Conservation (phyloP, 2,888 invertebrate genomes). For the Psococerastis gibbosa region DNA sequence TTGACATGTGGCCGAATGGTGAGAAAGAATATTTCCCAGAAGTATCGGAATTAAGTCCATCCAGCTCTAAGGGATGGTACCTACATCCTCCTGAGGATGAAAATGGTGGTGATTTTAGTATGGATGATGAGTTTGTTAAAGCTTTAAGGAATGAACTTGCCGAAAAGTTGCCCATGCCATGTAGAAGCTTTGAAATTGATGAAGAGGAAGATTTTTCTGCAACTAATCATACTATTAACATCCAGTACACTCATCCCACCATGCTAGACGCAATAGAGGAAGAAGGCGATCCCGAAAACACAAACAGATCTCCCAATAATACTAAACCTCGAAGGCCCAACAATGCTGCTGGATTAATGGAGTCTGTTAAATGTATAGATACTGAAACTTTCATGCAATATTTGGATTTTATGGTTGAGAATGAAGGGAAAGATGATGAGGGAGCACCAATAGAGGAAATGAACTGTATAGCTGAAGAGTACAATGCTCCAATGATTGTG, state of each 20-base stretch:
- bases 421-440: slow-evolving; percentile 30
- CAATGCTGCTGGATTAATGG: not conserved
- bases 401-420: slow-evolving; percentile 21
- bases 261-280: slow-evolving; percentile 41
- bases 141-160: slow-evolving; percentile 50
- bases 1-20: slow-evolving; percentile 24
- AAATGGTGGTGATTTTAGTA: slow-evolving; percentile 21
- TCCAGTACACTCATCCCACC: slow-evolving; percentile 31
- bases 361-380: slow-evolving; percentile 5
- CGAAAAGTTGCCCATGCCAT: slow-evolving; percentile 40
- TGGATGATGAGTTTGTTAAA: slow-evolving; percentile 50
- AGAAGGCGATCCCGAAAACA: slow-evolving; percentile 29
- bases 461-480: slow-evolving; percentile 2
- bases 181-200: slow-evolving; percentile 23
- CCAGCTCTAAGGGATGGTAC: slow-evolving; percentile 18
- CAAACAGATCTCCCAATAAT: not conserved
- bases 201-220: slow-evolving; percentile 22
- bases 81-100: slow-evolving; percentile 17
- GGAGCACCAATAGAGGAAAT: slow-evolving; percentile 18
- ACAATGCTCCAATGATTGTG: not conserved
- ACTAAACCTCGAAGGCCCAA: slow-evolving; percentile 18
- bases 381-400: slow-evolving; percentile 11
- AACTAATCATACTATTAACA: slow-evolving; percentile 19
- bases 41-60: not conserved
- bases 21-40: slow-evolving; percentile 3